Evolutionary conservation across 2,888 invertebrate species (phyloP).

Genomic region (Drosophila colorata): DNA sequence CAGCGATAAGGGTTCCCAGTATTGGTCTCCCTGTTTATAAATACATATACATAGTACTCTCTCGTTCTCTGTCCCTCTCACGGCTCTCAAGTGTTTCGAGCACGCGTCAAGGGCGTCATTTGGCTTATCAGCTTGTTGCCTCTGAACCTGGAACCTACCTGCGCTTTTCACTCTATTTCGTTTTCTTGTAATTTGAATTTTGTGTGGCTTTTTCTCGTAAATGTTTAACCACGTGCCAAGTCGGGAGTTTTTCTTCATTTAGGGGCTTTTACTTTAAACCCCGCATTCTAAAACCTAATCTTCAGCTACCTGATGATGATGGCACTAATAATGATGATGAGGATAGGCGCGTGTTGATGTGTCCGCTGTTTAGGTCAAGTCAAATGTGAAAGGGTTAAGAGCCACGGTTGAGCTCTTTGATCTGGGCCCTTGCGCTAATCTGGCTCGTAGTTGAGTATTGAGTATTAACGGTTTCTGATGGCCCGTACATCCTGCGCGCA

Average conservation of each 20-base stretch:
- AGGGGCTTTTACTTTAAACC: constrained; percentile 39
- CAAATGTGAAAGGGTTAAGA: constrained; percentile 33
- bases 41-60: background rate
- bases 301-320: constrained; percentile 39
- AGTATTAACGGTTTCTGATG: constrained; percentile 42
- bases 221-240: constrained; percentile 29
- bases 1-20: constrained; percentile 49
- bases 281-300: constrained; percentile 2
- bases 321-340: constrained; percentile 11
- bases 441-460: constrained; percentile 35
- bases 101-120: constrained; percentile 34
- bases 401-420: constrained; percentile 14
- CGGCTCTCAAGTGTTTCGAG: constrained; percentile 8
- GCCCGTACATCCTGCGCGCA: constrained; percentile 54
- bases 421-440: constrained; percentile 19
- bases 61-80: background rate
- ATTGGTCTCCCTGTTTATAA: background rate
- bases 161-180: constrained; percentile 30
- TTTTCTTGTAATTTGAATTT: constrained; percentile 42
- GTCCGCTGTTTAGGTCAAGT: constrained; percentile 31
- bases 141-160: constrained; percentile 44
- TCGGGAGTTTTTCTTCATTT: background rate
- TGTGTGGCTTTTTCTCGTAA: too few species aligned
- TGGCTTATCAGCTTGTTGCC: constrained; percentile 30
- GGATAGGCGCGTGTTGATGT: constrained; percentile 38